Base-by-base conservation (phyloP, 2,888 invertebrate species). In the Elgonia sp. region DNA sequence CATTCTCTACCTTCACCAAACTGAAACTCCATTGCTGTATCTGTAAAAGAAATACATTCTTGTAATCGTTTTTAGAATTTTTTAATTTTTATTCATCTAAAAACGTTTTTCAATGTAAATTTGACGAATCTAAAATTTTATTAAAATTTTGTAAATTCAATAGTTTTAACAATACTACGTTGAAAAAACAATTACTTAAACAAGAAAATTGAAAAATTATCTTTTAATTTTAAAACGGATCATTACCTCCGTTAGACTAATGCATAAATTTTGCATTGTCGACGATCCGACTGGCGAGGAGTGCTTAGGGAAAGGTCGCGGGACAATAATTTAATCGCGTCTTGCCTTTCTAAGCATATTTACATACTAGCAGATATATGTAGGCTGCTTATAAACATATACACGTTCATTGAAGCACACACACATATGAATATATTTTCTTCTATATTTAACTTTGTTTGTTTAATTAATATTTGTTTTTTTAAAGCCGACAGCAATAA, bases 1-100 rank as follows among this genome's bases (percentile, higher is more conserved):
- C 99, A 99, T 89, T 94, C 94, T 85, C 94, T 94, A 90, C 94
- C 94, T 92, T 94, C 94, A 91, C 97, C 97, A 94, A 97, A 97
- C 94, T 96, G 97, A 95, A 97, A 96, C 93, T 97, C 98, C 96
- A 97, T 97, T 93, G 97, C 96, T 91, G 97, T 96, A 94, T 97
- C 97, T 97, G 95, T 90, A 95, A 94, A 63, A 21, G 8, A 16
- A 57, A 57, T 20, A 46, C 46, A 16, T 46, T 46, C 7, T 65
- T 29, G 1, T 29, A 29, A 29, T 29, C 5, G 1, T 1, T 29
- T 5, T 29, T 29, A 3, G 29, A 29, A 29, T 3, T 29, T 29
- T 1, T 29, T 29, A 29, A 29, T 1, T 29, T 29, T 29, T 29
- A 29, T 29, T 29, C 1, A 29, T 29, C 29, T 29, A 5, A 29